Evolutionary conservation across 2,113 vertebrate species (phyloP), one percentile per base, ranked within the genome.

Genomic region (Rhinolophus sinicus): DNA sequence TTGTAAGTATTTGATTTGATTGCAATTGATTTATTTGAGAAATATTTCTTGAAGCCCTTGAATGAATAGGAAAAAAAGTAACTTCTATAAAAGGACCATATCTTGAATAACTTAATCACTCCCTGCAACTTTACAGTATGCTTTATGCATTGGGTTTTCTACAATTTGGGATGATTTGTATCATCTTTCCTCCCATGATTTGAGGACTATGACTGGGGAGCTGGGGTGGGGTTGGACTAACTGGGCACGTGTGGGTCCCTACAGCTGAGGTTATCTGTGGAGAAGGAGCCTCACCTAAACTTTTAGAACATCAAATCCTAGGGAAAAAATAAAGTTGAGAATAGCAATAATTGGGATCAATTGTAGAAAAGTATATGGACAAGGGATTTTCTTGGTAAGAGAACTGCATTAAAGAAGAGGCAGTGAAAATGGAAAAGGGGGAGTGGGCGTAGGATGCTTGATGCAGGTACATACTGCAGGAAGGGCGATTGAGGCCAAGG

Each of bases 41-140:
- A 58, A 56, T 24, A 70, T 88, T 94, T 94, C 78, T 56, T 80
- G 8, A 65, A 65, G 6, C 12, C 28, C 21, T 50, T 90, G 33
- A 72, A 93, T 56, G 8, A 85, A 8, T 38, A 75, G 83, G 22
- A 44, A 85, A 76, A 47, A 35, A 10, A 62, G 16, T 40, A 76
- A 24, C n/a, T 33, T 89, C 18, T 86, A 15, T 28, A 44, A 73
- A 84, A 78, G 30, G 13, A 73, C 40, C 6, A 16, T n/a, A 58
- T 26, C 35, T 38, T 73, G 30, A 72, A 85, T 69, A 69, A 0
- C 12, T 64, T 93, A 38, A 38, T 78, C 56, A 80, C 16, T 73
- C 8, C 56, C 30, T 35, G 72, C 3, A 70, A 65, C 54, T 50
- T 16, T 72, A 28, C 2, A 30, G 12, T 12, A 9, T 80, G 11